Conservation (phyloP, 2,888 invertebrate genomes). For the Zootermopsis nevadensis region DNA sequence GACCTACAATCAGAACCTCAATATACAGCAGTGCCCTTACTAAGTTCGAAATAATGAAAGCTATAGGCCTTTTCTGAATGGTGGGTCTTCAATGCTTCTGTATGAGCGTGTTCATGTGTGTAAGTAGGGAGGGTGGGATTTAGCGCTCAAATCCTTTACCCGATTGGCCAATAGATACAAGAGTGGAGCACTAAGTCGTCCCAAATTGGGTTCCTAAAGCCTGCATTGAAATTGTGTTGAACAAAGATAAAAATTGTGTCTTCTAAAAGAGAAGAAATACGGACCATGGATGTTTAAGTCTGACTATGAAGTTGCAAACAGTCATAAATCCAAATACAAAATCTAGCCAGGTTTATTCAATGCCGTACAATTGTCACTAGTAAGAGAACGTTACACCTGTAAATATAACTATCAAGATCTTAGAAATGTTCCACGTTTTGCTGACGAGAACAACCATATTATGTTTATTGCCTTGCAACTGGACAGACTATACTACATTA, state of each 20-base stretch:
- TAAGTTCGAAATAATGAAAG: not conserved
- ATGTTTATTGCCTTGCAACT: too few relatives aligned
- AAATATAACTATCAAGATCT: too few relatives aligned
- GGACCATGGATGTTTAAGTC: not conserved
- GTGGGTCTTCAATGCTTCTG: not conserved
- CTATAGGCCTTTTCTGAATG: not conserved
- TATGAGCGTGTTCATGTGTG: not conserved
- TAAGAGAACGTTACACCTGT: too few relatives aligned
- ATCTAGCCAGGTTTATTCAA: too few relatives aligned
- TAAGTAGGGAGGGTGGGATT: constrained; percentile 4
- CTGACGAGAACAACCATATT: too few relatives aligned
- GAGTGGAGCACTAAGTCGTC: constrained; percentile 43
- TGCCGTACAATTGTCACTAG: too few relatives aligned
- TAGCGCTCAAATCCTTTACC: constrained; percentile 34
- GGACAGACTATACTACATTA: too few relatives aligned
- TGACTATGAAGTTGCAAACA: constrained; percentile 16
- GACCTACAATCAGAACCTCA: not conserved
- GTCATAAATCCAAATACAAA: not conserved
- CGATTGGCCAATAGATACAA: constrained; percentile 45
- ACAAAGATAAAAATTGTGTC: constrained; percentile 18
- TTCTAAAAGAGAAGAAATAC: not conserved
- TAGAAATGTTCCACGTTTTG: too few relatives aligned
- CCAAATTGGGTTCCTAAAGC: constrained; percentile 45
- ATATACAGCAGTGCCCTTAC: not conserved
- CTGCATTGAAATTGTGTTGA: not conserved